Evolutionary conservation across 2,797 vertebrate genomes (phyloP), one percentile per base, ranked within the genome.

Genomic region (Melanotaenia boesemani): DNA sequence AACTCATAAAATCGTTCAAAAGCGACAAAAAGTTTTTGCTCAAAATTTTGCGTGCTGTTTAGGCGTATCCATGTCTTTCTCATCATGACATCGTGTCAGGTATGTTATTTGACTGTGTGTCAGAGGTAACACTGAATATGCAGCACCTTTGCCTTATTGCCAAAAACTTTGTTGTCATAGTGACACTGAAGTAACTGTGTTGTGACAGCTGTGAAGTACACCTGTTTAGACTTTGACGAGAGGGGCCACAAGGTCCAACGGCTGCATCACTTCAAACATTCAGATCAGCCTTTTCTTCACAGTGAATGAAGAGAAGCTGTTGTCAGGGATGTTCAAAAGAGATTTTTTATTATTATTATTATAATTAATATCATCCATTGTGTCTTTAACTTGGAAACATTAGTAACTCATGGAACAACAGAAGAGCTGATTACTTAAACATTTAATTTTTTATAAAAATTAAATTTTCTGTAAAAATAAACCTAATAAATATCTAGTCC

Each of bases 121-220:
- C 2, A 48, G 30, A 2, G 36, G 65, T 30, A 70, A 32, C 57
- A 69, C 52, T 69, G 63, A 81, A 66, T 39, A 58, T 56, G 28
- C 0, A 24, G 77, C 58, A 70, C 52, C 62, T 72, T 54, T 68
- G 22, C 15, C 37, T 57, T 63, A 16, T 2, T 66, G 64, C 63
- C 55, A 75, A 26, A 58, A 30, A 12, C 36, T 16, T 59, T n/a
- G 72, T 78, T 72, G 81, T 81, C 67, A 76, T 72, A 20, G 81
- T 13, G 70, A 80, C 57, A 26, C 0, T 57, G 58, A 74, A 28
- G 36, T 1, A 1, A 58, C 44, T 46, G 69, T 76, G 65, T 73
- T 72, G 72, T 67, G 76, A 84, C 79, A 84, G 72, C 74, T 82
- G 80, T 75, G 80, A 79, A 77, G 73, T 76, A 68, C 87, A 89